These are phyloP conservation scores for Ptychochromis oligacanthus DNA, from an alignment of 2,113 vertebrate species.

Conservation along the genomic window DNA sequence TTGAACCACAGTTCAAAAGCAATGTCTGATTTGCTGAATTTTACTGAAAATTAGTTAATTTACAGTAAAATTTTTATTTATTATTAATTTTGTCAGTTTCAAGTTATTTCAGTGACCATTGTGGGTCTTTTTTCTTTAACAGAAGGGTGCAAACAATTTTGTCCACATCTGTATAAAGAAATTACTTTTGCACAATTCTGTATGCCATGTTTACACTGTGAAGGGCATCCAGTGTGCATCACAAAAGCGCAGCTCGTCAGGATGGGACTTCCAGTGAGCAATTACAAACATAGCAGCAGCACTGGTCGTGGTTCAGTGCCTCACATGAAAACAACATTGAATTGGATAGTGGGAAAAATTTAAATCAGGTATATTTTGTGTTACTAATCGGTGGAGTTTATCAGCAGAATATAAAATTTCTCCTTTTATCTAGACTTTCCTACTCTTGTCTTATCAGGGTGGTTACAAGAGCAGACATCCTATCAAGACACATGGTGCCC, in stretches of 20 bases:
- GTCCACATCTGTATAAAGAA: too few relatives aligned
- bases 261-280: background rate
- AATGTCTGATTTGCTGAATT: too few relatives aligned
- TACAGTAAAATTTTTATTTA: too few relatives aligned
- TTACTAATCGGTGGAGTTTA: background rate
- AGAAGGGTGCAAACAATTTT: too few relatives aligned
- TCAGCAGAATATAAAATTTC: background rate
- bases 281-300: background rate
- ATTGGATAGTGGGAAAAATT: background rate
- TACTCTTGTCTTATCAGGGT: constrained; percentile 80
- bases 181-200: background rate
- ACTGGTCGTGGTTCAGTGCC: background rate
- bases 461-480: constrained; percentile 94
- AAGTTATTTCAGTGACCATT: too few relatives aligned
- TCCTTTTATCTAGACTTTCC: background rate
- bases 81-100: too few relatives aligned
- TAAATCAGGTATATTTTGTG: background rate
- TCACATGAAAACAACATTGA: background rate
- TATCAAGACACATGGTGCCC: constrained; percentile 94
- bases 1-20: background rate
- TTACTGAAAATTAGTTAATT: too few relatives aligned
- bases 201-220: background rate
- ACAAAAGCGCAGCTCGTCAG: background rate
- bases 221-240: background rate
- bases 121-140: too few relatives aligned